phyloP scores from a whole-genome alignment of 2,797 vertebrate genomes.

The Hyperoplus immaculatus region DNA sequence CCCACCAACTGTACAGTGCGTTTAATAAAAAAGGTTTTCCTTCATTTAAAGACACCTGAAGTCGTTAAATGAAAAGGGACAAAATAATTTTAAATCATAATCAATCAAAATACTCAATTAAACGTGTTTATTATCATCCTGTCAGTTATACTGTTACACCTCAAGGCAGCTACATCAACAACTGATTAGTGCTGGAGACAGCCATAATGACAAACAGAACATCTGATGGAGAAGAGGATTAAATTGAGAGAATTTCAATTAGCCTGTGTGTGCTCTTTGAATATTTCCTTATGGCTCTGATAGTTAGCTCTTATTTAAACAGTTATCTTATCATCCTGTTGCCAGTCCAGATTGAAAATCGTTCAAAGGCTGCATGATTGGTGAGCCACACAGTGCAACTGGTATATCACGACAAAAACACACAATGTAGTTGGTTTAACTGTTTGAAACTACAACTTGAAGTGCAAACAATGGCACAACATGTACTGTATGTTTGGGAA shows the following conservation, averaged over 20 bases:
- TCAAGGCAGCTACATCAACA: slow-evolving; percentile 61
- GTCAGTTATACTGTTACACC: slow-evolving; percentile 61
- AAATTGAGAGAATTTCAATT: slow-evolving; percentile 66
- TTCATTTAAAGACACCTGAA: slow-evolving; percentile 46
- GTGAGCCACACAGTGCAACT: slow-evolving; percentile 10
- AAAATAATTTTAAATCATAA: slow-evolving; percentile 65
- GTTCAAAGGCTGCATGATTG: slow-evolving; percentile 22
- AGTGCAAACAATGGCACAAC: slow-evolving; percentile 4
- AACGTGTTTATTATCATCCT: slow-evolving; percentile 67
- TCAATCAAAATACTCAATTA: slow-evolving; percentile 71
- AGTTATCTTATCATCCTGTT: slow-evolving; percentile 23
- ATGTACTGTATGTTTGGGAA: neutral
- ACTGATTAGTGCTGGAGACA: slow-evolving; percentile 64
- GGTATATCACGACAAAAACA: slow-evolving; percentile 5
- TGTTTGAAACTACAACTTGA: slow-evolving; percentile 2
- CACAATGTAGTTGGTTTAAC: slow-evolving; percentile 13
- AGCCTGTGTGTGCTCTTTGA: slow-evolving; percentile 40
- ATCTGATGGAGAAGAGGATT: slow-evolving; percentile 56
- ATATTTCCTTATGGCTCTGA: slow-evolving; percentile 29
- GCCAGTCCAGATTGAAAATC: slow-evolving; percentile 26
- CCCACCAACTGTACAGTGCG: slow-evolving; percentile 31
- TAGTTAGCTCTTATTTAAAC: slow-evolving; percentile 43
- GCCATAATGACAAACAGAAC: slow-evolving; percentile 51
- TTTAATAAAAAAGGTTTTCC: slow-evolving; percentile 35
- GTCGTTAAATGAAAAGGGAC: slow-evolving; percentile 59